Conservation (phyloP, 2,888 invertebrate genomes). For the Spodoptera littoralis region DNA sequence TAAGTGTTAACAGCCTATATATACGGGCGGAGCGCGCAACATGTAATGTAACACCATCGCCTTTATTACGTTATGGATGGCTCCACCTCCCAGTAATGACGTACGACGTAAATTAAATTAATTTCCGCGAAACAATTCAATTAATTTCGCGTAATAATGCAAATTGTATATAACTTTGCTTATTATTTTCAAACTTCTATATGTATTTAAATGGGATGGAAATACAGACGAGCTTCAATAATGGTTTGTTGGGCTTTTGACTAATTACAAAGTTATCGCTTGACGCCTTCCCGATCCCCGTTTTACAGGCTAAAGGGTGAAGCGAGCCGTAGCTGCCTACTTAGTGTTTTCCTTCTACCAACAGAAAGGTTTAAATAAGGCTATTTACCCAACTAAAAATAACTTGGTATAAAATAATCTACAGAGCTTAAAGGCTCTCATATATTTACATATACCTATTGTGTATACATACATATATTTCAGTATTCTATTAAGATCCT, state of each 20-base stretch:
- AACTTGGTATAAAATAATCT: slow-evolving; percentile 30
- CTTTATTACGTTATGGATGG: slow-evolving; percentile 33
- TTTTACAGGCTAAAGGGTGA: slow-evolving; percentile 33
- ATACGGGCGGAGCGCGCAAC: background rate
- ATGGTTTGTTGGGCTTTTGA: background rate
- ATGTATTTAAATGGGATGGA: background rate
- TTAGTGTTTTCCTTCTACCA: slow-evolving; percentile 61
- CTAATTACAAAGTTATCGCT: background rate
- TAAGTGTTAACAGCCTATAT: slow-evolving; percentile 8
- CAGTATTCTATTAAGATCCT: slow-evolving; percentile 15
- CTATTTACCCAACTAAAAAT: slow-evolving; percentile 17
- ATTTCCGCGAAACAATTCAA: slow-evolving; percentile 33
- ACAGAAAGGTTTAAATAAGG: slow-evolving; percentile 30
- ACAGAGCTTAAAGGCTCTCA: slow-evolving; percentile 34
- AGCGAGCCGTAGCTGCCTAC: slow-evolving; percentile 29
- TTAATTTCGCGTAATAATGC: slow-evolving; percentile 26
- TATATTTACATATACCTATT: slow-evolving; percentile 1
- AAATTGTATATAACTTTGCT: slow-evolving; percentile 29
- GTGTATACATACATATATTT: slow-evolving; percentile 16
- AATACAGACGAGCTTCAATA: background rate
- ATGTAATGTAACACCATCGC: slow-evolving; percentile 31
- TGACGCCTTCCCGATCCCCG: background rate
- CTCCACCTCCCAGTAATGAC: slow-evolving; percentile 27
- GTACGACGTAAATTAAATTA: slow-evolving; percentile 36
- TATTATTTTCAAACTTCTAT: slow-evolving; percentile 11